Base-by-base conservation (phyloP, 2,888 invertebrate genomes). In the Drosophila kuntzei region DNA sequence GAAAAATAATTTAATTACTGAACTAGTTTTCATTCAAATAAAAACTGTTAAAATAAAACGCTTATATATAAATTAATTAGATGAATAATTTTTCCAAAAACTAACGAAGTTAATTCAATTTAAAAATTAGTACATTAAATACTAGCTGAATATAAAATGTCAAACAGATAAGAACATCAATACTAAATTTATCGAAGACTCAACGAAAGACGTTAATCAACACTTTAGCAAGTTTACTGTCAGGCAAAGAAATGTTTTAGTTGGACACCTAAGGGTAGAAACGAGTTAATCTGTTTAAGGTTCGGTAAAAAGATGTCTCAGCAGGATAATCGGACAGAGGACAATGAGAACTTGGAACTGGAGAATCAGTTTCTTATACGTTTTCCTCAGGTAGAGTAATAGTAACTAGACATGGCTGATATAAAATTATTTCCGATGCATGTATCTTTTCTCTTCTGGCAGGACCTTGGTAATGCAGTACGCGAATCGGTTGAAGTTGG, bases 321-420 rank as follows among this genome's bases (percentile, higher is more conserved):
- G 25, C 4, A 0, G 4, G 11, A 11, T 25, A 44, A 39, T 11
- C 14, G 9, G 11, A 2, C 14, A 25, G 5, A 25, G 14, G 11
- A 44, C 1, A 8, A 14, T 27, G 44, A 29, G 2, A 11, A 6
- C 9, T 25, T 14, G 3, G 46, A 44, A 9, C 14, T 16, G 5
- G 25, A 44, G 14, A 8, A 27, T 8, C 44, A 44, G 14, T 44
- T 44, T 11, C 25, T 44, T 5, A 44, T 44, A 11, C 25, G 44
- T 1, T 44, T 44, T 27, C 14, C 44, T 2, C 4, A 14, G 14
- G 44, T 44, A 46, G 9, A 14, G 8, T 36, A 29, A 11, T 9
- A 27, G 9, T 27, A 11, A 29, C n/a, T n/a, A n/a, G n/a, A n/a
- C n/a, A n/a, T n/a, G n/a, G 11, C 29, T 29, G 29, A 4, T n/a